Evolutionary conservation across 2,797 vertebrate species (phyloP), one percentile per base, ranked within the genome.

Genomic region (Thunnus albacares): DNA sequence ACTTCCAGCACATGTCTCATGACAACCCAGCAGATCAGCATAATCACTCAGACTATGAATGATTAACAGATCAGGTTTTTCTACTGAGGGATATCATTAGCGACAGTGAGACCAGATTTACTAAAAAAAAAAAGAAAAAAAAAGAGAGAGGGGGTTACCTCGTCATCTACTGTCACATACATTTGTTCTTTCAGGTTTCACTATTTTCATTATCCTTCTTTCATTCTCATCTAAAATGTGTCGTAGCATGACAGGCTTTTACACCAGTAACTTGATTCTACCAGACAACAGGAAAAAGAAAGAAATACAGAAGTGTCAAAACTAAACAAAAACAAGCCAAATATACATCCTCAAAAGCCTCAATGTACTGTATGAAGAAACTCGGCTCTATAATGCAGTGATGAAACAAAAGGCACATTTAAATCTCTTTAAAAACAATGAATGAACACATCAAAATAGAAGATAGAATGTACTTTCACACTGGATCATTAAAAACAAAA

Each of bases 331-430:
- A 79, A 41, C 17, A 61, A 84, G 26, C 38, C 66, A 76, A 76
- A 80, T 41, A 76, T 47, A 68, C 18, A 68, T 57, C 49, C 24
- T 61, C 20, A 22, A 70, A 81, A 64, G 64, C 56, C 11, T 6
- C 10, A 17, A 76, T 59, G 77, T 63, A 33, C 61, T 80, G 41
- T 20, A 59, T 20, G 43, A 49, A 80, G 28, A 85, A 61, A 72
- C 67, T 55, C 13, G 0, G 43, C 71, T 84, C 65, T 71, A 71
- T 6, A 33, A 75, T 20, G 64, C 63, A 74, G 65, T 45, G 20
- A 58, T 14, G n/a, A 64, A 75, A 89, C 45, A 77, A 80, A 88
- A 92, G 86, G 87, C 86, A 89, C 87, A 59, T 77, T 47, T 47
- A 88, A 83, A 83, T 85, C 62, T 81, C n/a, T 30, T 13, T 2